phyloP scores from a whole-genome alignment of 1,140 invertebrate genomes.

The Cherax destructor region DNA sequence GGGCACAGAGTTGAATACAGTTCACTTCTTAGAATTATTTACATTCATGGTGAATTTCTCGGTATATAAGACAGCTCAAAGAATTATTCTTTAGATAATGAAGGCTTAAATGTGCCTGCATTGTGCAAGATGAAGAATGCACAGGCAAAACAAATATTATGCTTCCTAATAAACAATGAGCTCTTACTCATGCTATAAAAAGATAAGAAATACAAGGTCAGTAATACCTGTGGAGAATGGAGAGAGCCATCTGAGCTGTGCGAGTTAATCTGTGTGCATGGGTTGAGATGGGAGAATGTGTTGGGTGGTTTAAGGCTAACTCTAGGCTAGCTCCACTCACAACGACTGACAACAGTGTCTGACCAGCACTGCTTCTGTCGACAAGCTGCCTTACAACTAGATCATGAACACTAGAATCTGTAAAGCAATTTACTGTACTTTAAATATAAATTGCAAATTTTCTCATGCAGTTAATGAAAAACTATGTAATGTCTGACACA shows the following conservation, averaged over 20 bases:
- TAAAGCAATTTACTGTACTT: neutral
- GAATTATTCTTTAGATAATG: too few species aligned
- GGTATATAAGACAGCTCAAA: too few species aligned
- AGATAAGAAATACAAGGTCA: neutral
- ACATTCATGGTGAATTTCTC: too few species aligned
- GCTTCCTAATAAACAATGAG: too few species aligned
- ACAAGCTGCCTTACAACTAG: constrained; percentile 56
- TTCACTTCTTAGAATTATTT: too few species aligned
- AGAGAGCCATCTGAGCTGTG: constrained; percentile 69
- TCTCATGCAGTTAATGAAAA: neutral
- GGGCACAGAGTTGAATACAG: too few species aligned
- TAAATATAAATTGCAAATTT: neutral
- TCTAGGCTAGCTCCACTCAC: constrained; percentile 63
- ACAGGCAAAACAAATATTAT: too few species aligned
- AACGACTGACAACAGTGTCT: constrained; percentile 60
- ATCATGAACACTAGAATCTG: constrained; percentile 41
- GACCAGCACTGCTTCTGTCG: constrained; percentile 57
- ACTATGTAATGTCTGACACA: too few species aligned
- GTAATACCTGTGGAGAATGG: constrained; percentile 60
- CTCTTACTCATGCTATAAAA: too few species aligned
- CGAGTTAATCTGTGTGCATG: constrained; percentile 61
- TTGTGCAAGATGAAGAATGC: too few species aligned
- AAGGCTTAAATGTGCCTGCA: too few species aligned
- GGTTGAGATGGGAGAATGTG: constrained; percentile 61
- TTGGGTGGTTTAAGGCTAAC: constrained; percentile 52